Evolutionary conservation across 2,888 invertebrate species (phyloP), one percentile per base, ranked within the genome.

Genomic region (Euplagia quadripunctaria): DNA sequence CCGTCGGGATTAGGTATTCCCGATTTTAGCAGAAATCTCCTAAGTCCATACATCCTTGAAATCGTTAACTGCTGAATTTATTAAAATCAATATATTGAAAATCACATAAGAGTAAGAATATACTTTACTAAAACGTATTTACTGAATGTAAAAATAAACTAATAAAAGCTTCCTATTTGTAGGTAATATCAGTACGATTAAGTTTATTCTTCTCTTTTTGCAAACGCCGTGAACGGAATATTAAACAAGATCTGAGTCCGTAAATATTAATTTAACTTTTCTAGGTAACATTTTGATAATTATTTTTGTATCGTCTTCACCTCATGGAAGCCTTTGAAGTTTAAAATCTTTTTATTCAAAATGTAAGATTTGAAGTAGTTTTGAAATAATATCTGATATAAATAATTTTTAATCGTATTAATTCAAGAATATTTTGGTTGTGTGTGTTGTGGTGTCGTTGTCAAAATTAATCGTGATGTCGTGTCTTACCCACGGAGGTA

Each of bases 261-360:
- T 70, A 61, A 73, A 73, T 69, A 69, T 65, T 73, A 73, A 70
- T 66, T 73, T 61, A 52, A 66, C 42, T 70, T 61, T 46, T 31
- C 17, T 7, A 31, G 14, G 9, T 70, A 42, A 63, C 20, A 41
- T 66, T 73, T 73, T 63, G 42, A 61, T 42, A 63, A 73, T 64
- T 66, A 70, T 51, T 61, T 66, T 73, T 66, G 61, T 69, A 73
- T 17, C 41, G 51, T 66, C 64, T 43, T 73, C 61, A 73, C 66
- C 63, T 64, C 55, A 20, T 41, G 55, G n/a, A 46, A 20, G 42
- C 17, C 42, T 51, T 63, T 52, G 49, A 70, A 70, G 42, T 43
- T 51, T 58, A 6, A 42, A 20, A 71, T 65, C 58, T 31, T 46
- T 0, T 31, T 31, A 43, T 70, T 31, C 16, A 11, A 46, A 20